These are phyloP conservation scores for Stegodyphus mimosarum DNA, from an alignment of 1,140 invertebrate species.

Conservation along the genomic window DNA sequence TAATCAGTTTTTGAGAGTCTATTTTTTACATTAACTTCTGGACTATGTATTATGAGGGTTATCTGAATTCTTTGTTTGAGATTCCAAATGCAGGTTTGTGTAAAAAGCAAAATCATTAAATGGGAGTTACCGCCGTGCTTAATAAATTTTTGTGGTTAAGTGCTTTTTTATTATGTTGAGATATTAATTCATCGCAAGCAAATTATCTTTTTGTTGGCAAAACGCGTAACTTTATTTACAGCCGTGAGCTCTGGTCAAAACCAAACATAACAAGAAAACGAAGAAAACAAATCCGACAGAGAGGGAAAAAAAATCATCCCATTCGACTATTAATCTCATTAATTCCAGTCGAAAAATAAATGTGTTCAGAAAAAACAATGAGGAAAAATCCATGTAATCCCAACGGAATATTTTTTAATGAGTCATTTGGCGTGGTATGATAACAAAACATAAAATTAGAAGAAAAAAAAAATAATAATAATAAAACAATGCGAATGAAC, in stretches of 20 bases:
- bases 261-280: not conserved
- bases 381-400: slow-evolving; percentile 8
- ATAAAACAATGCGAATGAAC: not conserved
- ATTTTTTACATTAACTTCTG: too few species aligned
- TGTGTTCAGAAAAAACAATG: slow-evolving; percentile 48
- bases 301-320: not conserved
- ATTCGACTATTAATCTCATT: slow-evolving; percentile 53
- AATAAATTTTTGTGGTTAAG: slow-evolving; percentile 8
- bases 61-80: too few species aligned
- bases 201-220: slow-evolving; percentile 46
- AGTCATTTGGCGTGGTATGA: slow-evolving; percentile 3
- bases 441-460: not conserved
- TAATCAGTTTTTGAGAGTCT: too few species aligned
- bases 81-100: too few species aligned
- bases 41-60: too few species aligned
- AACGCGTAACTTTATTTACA: slow-evolving; percentile 10
- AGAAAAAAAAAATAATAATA: not conserved
- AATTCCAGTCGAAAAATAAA: slow-evolving; percentile 48
- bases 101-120: too few species aligned
- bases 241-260: slow-evolving; percentile 1
- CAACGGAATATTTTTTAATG: slow-evolving; percentile 5
- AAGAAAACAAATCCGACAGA: not conserved
- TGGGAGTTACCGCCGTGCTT: too few species aligned
- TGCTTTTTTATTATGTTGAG: slow-evolving; percentile 5
- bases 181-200: slow-evolving; percentile 45